Evolutionary conservation across 2,888 invertebrate species (phyloP).

Genomic region (Andrena trimmerana): DNA sequence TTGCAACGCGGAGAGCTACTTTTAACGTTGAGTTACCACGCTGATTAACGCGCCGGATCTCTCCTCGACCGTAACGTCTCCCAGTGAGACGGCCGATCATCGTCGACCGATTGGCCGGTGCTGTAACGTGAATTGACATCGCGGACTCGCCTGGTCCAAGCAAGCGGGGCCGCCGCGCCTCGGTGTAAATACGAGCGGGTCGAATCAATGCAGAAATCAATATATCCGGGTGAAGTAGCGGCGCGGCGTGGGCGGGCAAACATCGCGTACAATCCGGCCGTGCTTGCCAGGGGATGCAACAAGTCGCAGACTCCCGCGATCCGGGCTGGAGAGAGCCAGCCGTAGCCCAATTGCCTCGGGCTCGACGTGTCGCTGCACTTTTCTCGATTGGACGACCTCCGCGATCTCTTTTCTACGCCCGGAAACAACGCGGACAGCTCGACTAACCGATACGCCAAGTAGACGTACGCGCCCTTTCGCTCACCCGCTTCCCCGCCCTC

Average conservation of each 20-base stretch:
- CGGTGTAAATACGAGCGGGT: not conserved
- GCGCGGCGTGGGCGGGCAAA: not conserved
- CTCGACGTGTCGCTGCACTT: slow-evolving; percentile 42
- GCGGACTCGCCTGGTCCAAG: not conserved
- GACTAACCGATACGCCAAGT: not conserved
- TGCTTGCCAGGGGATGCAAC: slow-evolving; percentile 64
- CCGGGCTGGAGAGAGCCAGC: slow-evolving; percentile 16
- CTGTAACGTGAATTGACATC: not conserved
- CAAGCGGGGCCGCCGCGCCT: not conserved
- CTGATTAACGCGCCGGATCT: not conserved
- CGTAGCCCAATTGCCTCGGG: slow-evolving; percentile 41
- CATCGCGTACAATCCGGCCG: slow-evolving; percentile 42
- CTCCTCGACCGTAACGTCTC: not conserved
- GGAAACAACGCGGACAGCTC: not conserved
- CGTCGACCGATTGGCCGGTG: not conserved
- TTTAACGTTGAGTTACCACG: not conserved
- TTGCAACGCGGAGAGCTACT: not conserved
- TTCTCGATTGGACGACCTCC: slow-evolving; percentile 26
- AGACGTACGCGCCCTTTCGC: not conserved
- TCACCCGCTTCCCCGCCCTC: not conserved
- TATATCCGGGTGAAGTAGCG: slow-evolving; percentile 38
- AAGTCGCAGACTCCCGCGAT: slow-evolving; percentile 63
- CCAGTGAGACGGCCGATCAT: not conserved
- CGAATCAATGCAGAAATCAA: slow-evolving; percentile 46
- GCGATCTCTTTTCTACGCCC: not conserved